Base-by-base conservation (phyloP, 1,140 invertebrate species). In the Cydia amplana region DNA sequence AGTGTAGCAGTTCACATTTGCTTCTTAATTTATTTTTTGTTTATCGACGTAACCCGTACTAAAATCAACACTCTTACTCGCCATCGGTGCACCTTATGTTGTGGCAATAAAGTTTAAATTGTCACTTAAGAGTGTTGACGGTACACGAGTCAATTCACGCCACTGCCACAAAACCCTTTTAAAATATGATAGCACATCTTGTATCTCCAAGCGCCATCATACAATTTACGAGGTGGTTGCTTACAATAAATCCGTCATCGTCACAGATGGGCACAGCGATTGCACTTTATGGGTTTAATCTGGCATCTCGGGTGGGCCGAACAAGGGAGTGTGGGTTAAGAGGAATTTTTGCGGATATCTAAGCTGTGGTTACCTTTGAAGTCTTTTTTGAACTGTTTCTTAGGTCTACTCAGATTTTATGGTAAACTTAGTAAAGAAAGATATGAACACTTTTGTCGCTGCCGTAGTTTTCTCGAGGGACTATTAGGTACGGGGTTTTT, bases 211-310 rank as follows among this genome's bases (percentile, higher is more conserved):
- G 67, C 75, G 76, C 74, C 65, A 81, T 78, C 80, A 64, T 36
- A 55, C 70, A 75, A 79, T 81, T 81, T 81, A 81, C 76, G 73
- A 73, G 25, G 25, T 73, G 43, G 46, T 46, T 67, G 12, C 32
- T 18, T 40, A 43, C 75, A 79, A 82, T 82, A 82, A 82, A 82
- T 82, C 75, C 80, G 75, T 82, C 78, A 77, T 77, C 75, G 78
- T 78, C 80, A 76, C 51, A 74, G 78, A 79, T 79, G 78, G 63
- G 74, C 70, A 72, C 75, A 43, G 51, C 80, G 78, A 78, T 82
- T 79, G 77, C 80, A 76, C 78, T 82, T 79, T 78, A 77, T 76
- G 75, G 65, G 74, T 60, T 73, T 80, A 81, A 79, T 82, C 78
- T 82, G 63, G 32, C 46, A 81, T 81, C 80, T 67, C 25, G 16